Percentiles rank a stretch among this genome's conserved stretches.
phyloP scores from a whole-genome alignment of 1,140 invertebrate genomes.

The Catajapyx aquilonaris region DNA sequence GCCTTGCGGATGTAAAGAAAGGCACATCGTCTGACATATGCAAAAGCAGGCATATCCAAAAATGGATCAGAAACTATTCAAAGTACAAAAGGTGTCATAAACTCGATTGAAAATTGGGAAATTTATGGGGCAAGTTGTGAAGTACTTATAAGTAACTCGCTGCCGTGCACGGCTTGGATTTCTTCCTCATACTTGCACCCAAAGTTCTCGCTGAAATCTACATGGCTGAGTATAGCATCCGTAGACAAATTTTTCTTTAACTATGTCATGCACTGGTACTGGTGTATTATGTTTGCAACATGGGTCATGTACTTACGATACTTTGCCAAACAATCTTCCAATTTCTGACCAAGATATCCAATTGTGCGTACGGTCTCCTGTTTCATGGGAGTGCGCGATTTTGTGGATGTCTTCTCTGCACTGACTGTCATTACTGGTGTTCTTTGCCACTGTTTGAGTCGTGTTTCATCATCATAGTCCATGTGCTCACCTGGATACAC shows the following conservation, averaged over 20 bases:
- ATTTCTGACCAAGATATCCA: constrained; percentile 5
- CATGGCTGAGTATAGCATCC: constrained; percentile 15
- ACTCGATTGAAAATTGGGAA: too few species aligned
- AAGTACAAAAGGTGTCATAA: too few species aligned
- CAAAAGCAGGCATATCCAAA: too few species aligned
- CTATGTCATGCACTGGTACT: constrained; percentile 14
- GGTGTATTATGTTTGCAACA: constrained; percentile 13
- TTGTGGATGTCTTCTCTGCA: too few species aligned
- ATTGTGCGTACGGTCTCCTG: constrained; percentile 11
- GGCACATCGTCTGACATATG: too few species aligned
- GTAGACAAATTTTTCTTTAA: constrained; percentile 14
- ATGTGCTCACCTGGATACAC: constrained; percentile 1
- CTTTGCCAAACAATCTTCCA: constrained; percentile 12
- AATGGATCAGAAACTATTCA: too few species aligned
- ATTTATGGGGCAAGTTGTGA: too few species aligned
- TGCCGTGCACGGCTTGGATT: constrained; percentile 16
- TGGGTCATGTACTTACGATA: neutral
- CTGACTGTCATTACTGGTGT: constrained; percentile 9
- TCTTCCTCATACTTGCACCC: constrained; percentile 16
- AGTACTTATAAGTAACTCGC: constrained; percentile 15
- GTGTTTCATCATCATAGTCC: constrained; percentile 9
- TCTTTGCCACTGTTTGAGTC: constrained; percentile 6
- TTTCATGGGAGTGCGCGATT: neutral
- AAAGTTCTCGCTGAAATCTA: constrained; percentile 19
- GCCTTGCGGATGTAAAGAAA: too few species aligned